phyloP scores from a whole-genome alignment of 1,140 invertebrate species.

The Vollenhovia emeryi region DNA sequence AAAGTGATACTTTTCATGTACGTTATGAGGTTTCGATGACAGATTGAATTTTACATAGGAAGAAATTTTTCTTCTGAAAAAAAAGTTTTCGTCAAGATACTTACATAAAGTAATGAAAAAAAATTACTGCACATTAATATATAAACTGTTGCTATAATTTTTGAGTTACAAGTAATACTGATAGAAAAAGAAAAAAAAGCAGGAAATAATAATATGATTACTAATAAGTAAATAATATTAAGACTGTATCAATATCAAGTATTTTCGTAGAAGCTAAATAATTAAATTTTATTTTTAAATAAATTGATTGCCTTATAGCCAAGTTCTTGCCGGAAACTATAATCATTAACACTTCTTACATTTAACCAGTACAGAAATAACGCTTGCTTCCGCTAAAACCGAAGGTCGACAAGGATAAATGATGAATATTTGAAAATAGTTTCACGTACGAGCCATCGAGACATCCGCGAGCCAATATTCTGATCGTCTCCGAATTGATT shows the following conservation, averaged over 20 bases:
- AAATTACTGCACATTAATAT: not conserved
- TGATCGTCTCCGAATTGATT: conserved; percentile 47
- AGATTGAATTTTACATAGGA: not conserved
- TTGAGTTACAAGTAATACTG: not conserved
- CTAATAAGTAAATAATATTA: not conserved
- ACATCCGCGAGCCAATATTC: conserved; percentile 59
- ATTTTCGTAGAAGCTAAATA: not conserved
- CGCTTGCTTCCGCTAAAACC: conserved; percentile 45
- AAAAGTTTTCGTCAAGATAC: not conserved
- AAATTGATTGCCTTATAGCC: not conserved
- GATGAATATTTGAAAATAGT: conserved; percentile 67
- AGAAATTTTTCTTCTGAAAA: not conserved
- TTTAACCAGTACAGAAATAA: conserved; percentile 5
- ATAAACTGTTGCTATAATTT: not conserved
- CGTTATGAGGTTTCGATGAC: too few relatives aligned
- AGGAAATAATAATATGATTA: not conserved
- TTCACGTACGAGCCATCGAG: conserved; percentile 69
- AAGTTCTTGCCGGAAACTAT: not conserved
- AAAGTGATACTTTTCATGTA: too few relatives aligned
- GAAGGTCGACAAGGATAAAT: conserved; percentile 51
- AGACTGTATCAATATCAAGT: not conserved
- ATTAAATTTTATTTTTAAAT: not conserved
- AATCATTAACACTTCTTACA: conserved; percentile 30
- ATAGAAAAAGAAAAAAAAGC: not conserved
- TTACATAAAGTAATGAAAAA: not conserved